Evolutionary conservation across 2,888 invertebrate genomes (phyloP).

Genomic region (Reticulitermes lucifugus): DNA sequence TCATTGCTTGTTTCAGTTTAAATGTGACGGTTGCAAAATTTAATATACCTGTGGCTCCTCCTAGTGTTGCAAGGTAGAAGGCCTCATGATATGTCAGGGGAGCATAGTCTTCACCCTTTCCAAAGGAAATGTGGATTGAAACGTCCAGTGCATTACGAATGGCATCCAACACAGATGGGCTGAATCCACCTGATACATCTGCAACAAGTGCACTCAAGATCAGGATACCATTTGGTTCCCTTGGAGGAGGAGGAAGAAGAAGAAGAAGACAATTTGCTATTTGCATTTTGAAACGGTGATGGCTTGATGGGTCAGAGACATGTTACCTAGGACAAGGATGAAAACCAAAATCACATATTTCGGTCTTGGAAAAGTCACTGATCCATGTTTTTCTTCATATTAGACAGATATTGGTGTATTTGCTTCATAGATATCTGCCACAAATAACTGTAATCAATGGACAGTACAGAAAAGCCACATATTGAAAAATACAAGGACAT

Average conservation of each 20-base stretch:
- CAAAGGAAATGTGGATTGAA: slow-evolving; percentile 75
- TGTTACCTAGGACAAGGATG: too few species aligned
- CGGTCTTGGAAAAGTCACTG: too few species aligned
- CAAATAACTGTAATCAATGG: too few species aligned
- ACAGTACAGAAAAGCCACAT: too few species aligned
- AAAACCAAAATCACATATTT: too few species aligned
- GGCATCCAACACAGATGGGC: slow-evolving; percentile 79
- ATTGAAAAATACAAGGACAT: too few species aligned
- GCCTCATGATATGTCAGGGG: slow-evolving; percentile 80
- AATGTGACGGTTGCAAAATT: not conserved
- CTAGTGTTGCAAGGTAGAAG: slow-evolving; percentile 87
- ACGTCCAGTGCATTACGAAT: slow-evolving; percentile 80
- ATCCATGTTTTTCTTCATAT: too few species aligned
- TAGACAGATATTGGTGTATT: too few species aligned
- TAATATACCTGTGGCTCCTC: slow-evolving; percentile 80
- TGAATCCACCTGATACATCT: slow-evolving; percentile 90
- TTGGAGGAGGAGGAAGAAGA: slow-evolving; percentile 17
- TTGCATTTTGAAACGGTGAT: not conserved
- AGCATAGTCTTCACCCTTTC: slow-evolving; percentile 63
- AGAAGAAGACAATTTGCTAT: not conserved
- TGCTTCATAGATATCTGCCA: too few species aligned
- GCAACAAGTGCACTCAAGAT: slow-evolving; percentile 49
- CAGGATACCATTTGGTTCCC: too few species aligned
- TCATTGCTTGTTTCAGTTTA: too few species aligned
- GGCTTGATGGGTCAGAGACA: too few species aligned